Conservation (phyloP, 2,797 vertebrate species). For the Falco peregrinus region DNA sequence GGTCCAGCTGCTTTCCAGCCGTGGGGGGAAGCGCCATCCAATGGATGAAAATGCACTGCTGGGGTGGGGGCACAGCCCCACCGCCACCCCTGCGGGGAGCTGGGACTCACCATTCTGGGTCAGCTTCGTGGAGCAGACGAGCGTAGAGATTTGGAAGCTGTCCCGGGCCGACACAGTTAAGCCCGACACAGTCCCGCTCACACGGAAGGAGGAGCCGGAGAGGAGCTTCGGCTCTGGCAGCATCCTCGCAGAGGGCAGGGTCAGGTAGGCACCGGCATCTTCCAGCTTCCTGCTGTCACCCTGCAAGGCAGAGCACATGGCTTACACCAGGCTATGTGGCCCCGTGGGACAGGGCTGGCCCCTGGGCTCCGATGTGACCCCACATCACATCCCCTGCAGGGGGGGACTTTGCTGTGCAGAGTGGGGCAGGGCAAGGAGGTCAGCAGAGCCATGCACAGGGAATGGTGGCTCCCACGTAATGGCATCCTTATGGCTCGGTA, state of each 20-base stretch:
- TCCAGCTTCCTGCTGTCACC: conserved; percentile 65
- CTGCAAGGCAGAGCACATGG: neutral
- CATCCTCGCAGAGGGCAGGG: neutral
- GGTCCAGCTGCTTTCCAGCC: fast-evolving
- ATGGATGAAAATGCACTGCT: fast-evolving
- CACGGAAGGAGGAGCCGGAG: neutral
- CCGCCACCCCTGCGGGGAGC: fast-evolving
- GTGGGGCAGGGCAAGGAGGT: neutral
- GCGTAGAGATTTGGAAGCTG: conserved; percentile 65
- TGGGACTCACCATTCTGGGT: conserved; percentile 56
- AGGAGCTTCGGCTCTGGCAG: neutral
- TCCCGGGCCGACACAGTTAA: neutral
- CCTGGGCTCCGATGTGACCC: neutral
- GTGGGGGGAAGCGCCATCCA: fast-evolving
- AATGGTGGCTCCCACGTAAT: neutral
- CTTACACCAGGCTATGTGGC: neutral
- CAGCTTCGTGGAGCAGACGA: conserved; percentile 68
- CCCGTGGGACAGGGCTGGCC: neutral
- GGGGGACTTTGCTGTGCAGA: neutral
- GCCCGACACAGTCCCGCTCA: fast-evolving
- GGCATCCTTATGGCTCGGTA: fast-evolving
- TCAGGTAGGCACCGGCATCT: neutral
- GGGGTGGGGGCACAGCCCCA: neutral
- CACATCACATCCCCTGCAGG: fast-evolving
- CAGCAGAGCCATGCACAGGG: fast-evolving